Evolutionary conservation across 2,888 invertebrate species (phyloP), one percentile per base, ranked within the genome.

Genomic region (Scaptomyza parva): DNA sequence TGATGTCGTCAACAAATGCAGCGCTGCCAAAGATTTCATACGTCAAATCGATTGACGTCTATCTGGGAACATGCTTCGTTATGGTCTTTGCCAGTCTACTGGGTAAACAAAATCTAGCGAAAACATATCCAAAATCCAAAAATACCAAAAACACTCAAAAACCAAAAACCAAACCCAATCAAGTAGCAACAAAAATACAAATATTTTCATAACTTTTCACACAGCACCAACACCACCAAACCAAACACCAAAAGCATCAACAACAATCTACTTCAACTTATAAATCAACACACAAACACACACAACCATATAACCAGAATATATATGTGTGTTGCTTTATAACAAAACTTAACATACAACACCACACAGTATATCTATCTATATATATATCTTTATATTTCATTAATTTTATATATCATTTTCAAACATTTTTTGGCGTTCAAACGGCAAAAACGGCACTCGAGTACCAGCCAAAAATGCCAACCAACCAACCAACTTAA

Each of bases 31-130:
- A 99, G 94, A 98, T 98, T 91, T 98, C 98, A 78, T 98, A 98
- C 93, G 97, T 98, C 92, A 98, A 98, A 93, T 97, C 97, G 88
- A 98, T 98, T 92, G 98, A 98, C 93, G 98, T 98, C 89, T 98
- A 98, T 93, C 93, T 98, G 93, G 98, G 98, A 90, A 98, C 98
- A 90, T 98, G 98, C 93, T 98, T 98, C 96, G 97, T 98, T 92
- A 98, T 98, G 98, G 98, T 98, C 91, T 98, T 98, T 94, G 98
- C 98, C 89, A 98, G 98, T 92, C 94, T 99, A 91, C 93, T 99
- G 93, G 97, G 97, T 97, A 94, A 95, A 93, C 88, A 86, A 85
- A 78, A 68, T 55, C 69, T 75, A 76, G 74, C 78, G 70, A 76
- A 77, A 74, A 76, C 68, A 59, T 48, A 24, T 40, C 50, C 68